A percentile compares a stretch with the other conserved stretches of the same genome.
Conservation (phyloP, 2,797 vertebrate genomes). For the Catamblyrhynchus diadema region DNA sequence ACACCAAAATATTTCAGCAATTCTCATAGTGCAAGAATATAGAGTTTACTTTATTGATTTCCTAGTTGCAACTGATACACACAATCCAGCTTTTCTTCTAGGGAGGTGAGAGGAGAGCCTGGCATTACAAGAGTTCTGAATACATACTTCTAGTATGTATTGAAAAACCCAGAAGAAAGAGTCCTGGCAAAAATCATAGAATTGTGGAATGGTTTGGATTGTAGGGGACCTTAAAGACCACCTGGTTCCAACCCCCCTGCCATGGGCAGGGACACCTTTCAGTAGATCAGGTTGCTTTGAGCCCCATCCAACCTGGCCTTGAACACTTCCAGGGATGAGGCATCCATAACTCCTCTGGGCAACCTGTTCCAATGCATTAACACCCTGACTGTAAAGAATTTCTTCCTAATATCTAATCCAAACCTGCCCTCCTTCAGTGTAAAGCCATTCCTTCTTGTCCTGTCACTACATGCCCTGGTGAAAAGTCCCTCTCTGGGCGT, state of each 20-base stretch:
- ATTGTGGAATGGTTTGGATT: neutral
- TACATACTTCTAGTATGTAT: neutral
- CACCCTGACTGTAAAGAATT: neutral
- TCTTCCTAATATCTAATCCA: neutral
- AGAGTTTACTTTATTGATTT: neutral
- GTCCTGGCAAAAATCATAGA: neutral
- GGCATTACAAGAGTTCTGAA: neutral
- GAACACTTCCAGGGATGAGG: neutral
- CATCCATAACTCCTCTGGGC: neutral
- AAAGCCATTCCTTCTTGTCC: neutral
- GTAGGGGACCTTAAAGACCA: neutral
- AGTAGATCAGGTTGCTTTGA: neutral
- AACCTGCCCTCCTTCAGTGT: neutral
- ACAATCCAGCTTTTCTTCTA: neutral
- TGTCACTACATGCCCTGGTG: neutral
- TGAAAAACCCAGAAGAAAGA: neutral
- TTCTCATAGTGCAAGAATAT: neutral
- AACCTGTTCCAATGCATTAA: neutral
- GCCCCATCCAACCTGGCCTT: neutral
- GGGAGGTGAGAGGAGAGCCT: neutral
- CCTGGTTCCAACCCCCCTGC: rapidly evolving
- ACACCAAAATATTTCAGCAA: neutral
- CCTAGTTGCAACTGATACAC: neutral
- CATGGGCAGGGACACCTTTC: neutral
- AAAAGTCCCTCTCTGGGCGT: neutral